These are phyloP conservation scores for Pao palembangensis DNA, from an alignment of 2,113 vertebrate genomes.

Conservation along the genomic window DNA sequence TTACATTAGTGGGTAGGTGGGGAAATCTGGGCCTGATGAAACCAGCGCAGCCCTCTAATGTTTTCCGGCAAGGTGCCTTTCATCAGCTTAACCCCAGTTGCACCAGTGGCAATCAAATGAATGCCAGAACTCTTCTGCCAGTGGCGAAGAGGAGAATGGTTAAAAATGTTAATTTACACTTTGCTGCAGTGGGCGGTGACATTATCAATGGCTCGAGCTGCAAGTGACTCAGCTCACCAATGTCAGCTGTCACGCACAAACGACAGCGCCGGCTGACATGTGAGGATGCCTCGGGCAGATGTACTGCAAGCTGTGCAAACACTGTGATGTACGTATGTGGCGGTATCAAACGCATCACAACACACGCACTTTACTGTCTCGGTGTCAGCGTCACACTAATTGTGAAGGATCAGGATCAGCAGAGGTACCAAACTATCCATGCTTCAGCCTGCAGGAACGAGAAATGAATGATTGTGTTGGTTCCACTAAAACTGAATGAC, in stretches of 20 bases:
- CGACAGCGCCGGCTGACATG: constrained; percentile 31
- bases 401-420: not conserved
- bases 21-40: not conserved
- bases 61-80: constrained; percentile 7
- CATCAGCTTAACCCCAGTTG: not conserved
- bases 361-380: not conserved
- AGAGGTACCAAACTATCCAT: not conserved
- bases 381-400: not conserved
- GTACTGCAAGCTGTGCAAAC: constrained; percentile 4
- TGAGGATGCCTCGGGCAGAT: constrained; percentile 16
- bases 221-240: constrained; percentile 31
- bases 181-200: constrained; percentile 15
- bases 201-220: constrained; percentile 29
- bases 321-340: not conserved
- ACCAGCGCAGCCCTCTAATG: not conserved
- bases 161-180: not conserved
- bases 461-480: no score
- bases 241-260: constrained; percentile 43
- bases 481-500: no score
- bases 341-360: constrained; percentile 1
- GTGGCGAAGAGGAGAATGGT: accelerated
- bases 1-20: not conserved
- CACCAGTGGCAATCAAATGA: constrained; percentile 6
- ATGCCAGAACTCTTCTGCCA: not conserved
- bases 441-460: no score